Base-by-base conservation (phyloP, 2,888 invertebrate species). In the Euplexia lucipara region DNA sequence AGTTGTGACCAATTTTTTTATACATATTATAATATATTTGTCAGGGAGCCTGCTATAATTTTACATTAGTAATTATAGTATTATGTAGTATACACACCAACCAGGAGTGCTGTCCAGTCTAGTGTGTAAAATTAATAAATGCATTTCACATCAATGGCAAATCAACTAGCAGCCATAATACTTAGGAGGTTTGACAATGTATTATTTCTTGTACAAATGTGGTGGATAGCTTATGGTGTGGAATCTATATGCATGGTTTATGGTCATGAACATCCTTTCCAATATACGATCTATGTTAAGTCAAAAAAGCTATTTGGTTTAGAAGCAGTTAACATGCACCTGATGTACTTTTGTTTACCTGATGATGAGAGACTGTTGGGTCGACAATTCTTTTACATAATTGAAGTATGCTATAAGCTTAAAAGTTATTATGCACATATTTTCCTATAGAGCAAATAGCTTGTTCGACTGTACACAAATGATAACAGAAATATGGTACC, bases 81-180 rank as follows among this genome's bases (percentile, higher is more conserved):
- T 68, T 57, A 54, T 58, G 37, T 61, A 61, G 57, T 62, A 44
- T 67, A 74, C 73, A 76, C 77, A 69, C 60, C 53, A 65, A 79
- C 80, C 90, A 89, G 87, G 82, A 86, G 90, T 92, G 92, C 92
- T 92, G 92, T 84, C 91, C 86, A 86, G 86, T 89, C 78, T 75
- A 85, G 82, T 87, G 82, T 83, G 81, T 86, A 87, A 85, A 86
- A 89, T 86, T 92, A 92, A 81, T 93, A 94, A 94, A 94, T 93
- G 93, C 93, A 88, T 85, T 79, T 81, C 67, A 84, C 71, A 78
- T 79, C 74, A 75, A 77, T 79, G 82, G 80, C 82, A 79, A 79
- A 69, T 69, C 51, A 70, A 70, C 68, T 78, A 74, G 75, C 70
- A 73, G 77, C 71, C 72, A 58, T 72, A 71, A 70, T 77, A 73